Evolutionary conservation across 2,888 invertebrate genomes (phyloP), one percentile per base, ranked within the genome.

Genomic region (Pristionchus mayeri): DNA sequence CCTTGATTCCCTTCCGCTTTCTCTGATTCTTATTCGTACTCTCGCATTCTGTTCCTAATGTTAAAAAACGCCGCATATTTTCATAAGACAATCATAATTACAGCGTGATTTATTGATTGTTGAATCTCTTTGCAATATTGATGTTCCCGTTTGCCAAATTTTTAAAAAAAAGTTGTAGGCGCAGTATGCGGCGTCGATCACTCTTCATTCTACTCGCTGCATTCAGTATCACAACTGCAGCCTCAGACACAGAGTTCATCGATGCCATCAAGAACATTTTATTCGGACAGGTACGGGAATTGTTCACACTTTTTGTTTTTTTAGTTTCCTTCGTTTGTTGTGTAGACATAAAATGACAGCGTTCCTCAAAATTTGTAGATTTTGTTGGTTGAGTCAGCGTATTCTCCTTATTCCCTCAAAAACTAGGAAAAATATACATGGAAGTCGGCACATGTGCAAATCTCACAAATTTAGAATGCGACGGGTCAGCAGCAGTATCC

Each of bases 191-290:
- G 37, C 78, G 78, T 40, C 57, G 80, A 13, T 30, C 63, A 24
- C 63, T 82, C 18, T 18, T 82, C 48, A 24, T 82, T 7, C 81
- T 82, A 13, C 63, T 63, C 1, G 16, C 37, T n/a, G 34, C 40
- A 3, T 13, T 52, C 9, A 34, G 48, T n/a, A 3, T 82, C 18
- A 27, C 60, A 3, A 18, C 81, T 0, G 44, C 81, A 0, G 30
- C 24, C 16, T 63, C 81, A 2, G 84, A 84, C 48, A 48, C 76
- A 7, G 76, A 57, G 16, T 84, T 84, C 78, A 57, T 84, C 48
- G 44, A 75, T 75, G 84, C 84, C 48, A 85, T 85, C 57, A 85
- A 84, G 84, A 80, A 67, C 30, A 84, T 85, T 0, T 24, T 85
- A 40, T 85, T 85, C 79, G 85, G 85, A 71, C 44, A 80, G 80